Evolutionary conservation across 2,888 invertebrate species (phyloP).

Genomic region (Erpobdella octoculata): DNA sequence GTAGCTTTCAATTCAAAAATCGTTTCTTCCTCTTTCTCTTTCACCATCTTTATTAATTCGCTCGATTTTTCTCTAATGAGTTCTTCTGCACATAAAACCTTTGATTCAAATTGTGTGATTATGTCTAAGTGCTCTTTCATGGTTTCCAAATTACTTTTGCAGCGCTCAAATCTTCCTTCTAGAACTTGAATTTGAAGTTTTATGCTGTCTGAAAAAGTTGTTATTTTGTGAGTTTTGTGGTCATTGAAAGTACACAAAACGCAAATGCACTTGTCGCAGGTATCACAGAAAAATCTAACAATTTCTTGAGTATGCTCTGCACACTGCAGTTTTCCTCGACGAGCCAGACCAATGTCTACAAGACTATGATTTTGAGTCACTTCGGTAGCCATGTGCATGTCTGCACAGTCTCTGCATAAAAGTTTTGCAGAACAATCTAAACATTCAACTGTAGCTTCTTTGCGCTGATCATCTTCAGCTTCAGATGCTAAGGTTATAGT

Average conservation of each 20-base stretch:
- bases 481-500: background rate
- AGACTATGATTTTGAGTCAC: slow-evolving; percentile 49
- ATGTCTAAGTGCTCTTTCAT: slow-evolving; percentile 43
- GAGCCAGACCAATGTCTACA: slow-evolving; percentile 49
- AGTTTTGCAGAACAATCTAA: slow-evolving; percentile 48
- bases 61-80: slow-evolving; percentile 47
- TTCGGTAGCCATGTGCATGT: slow-evolving; percentile 47
- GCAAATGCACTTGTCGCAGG: slow-evolving; percentile 50
- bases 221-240: slow-evolving; percentile 50
- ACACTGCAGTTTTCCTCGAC: slow-evolving; percentile 45
- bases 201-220: slow-evolving; percentile 48
- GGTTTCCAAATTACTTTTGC: slow-evolving; percentile 39
- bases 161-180: slow-evolving; percentile 31
- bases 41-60: slow-evolving; percentile 33
- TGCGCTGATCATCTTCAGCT: background rate
- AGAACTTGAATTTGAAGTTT: slow-evolving; percentile 40
- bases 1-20: slow-evolving; percentile 43
- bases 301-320: slow-evolving; percentile 48
- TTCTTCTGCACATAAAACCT: slow-evolving; percentile 45
- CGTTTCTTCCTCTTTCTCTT: slow-evolving; percentile 43
- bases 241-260: slow-evolving; percentile 50
- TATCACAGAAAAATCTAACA: slow-evolving; percentile 50
- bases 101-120: slow-evolving; percentile 45
- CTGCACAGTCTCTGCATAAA: slow-evolving; percentile 48
- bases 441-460: slow-evolving; percentile 46